Evolutionary conservation across 2,888 invertebrate genomes (phyloP).

Genomic region (Dinocampus coccinellae): DNA sequence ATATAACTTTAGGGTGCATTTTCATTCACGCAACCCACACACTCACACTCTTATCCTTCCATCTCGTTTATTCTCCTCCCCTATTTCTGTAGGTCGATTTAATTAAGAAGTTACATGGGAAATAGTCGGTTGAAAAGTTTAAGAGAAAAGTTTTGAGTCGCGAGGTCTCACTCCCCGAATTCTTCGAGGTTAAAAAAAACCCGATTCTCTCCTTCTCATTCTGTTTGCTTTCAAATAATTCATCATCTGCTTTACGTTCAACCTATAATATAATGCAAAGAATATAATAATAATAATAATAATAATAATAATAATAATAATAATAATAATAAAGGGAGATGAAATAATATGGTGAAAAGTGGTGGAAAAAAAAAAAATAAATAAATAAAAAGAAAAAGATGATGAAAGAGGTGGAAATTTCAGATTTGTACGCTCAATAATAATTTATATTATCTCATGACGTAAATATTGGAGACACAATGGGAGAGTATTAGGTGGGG

Average conservation of each 20-base stretch:
- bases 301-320: neutral
- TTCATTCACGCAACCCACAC: too few relatives aligned
- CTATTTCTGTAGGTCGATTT: neutral
- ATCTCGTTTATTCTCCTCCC: neutral
- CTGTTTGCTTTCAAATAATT: neutral
- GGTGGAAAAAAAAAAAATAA: constrained; percentile 1
- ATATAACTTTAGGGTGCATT: neutral
- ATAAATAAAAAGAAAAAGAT: constrained; percentile 2
- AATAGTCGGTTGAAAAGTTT: neutral
- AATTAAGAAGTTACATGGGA: constrained; percentile 12
- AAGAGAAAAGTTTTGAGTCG: constrained; percentile 7
- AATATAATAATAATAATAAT: neutral
- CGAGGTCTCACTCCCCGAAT: neutral
- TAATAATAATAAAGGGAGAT: neutral
- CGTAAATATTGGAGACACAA: constrained; percentile 5
- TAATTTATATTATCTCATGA: constrained; percentile 15
- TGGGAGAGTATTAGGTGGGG: neutral
- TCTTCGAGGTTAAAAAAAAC: neutral
- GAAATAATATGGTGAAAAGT: neutral
- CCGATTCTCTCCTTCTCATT: neutral
- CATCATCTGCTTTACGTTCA: neutral
- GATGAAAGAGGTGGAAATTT: constrained; percentile 18
- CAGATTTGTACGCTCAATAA: constrained; percentile 9
- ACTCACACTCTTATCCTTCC: too few relatives aligned
- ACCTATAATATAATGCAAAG: neutral